Base-by-base conservation (phyloP, 2,797 vertebrate species). In the Hoplostethus mediterraneus region DNA sequence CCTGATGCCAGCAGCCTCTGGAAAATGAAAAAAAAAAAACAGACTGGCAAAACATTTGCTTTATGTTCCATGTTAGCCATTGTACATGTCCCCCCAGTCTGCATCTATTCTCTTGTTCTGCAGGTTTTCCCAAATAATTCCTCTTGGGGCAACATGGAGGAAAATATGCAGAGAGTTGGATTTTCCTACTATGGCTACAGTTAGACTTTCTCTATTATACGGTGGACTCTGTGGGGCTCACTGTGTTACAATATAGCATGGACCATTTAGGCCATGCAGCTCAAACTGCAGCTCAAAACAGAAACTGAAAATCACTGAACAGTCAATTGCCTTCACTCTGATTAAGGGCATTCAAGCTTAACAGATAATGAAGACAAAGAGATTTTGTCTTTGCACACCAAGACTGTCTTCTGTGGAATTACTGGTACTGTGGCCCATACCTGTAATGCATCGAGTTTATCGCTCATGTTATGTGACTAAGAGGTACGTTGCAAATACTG, bases 1-100 rank as follows among this genome's bases (percentile, higher is more conserved):
- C 48, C 72, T 81, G 63, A 83, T 33, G 49, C 68, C 87, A 80
- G 83, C 83, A 81, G 67, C 69, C 78, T 67, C 67, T 82, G 57
- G 69, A 73, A 28, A 45, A 30, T n/a, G 51, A 42, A 25, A 17
- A 65, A 30, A 30, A 60, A 36, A 56, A 45, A 59, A 49, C 7
- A 53, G 7, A 69, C 11, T n/a, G 49, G 56, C 60, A 70, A 31
- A 40, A 57, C 14, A n/a, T 25, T 64, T 40, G 16, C 51, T 77
- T 65, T 71, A 58, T 73, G 67, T 69, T 67, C 61, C 30, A 67
- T 48, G 33, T 77, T 36, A 12, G 53, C 48, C 28, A 62, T 25
- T 58, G 45, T 48, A 36, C 28, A 59, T 71, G 51, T 44, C 71
- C 44, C 42, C 52, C 55, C 28, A 6, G 33, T 47, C 71, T 73